A percentile compares a stretch with the other conserved stretches of the same genome.
These are phyloP conservation scores for Lasioglossum malachurum DNA, from an alignment of 2,888 invertebrate species.

Conservation along the genomic window DNA sequence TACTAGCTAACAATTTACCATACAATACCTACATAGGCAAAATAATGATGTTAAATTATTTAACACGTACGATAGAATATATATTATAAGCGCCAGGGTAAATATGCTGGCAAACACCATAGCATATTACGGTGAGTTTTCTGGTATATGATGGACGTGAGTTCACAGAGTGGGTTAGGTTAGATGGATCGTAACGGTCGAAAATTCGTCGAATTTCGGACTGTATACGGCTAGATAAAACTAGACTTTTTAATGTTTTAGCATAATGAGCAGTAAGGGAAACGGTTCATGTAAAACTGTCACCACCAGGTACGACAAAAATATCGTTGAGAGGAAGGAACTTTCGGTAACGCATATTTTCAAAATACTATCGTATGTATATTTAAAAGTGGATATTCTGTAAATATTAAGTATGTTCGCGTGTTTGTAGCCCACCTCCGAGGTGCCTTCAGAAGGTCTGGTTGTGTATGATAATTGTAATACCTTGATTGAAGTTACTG, in stretches of 20 bases:
- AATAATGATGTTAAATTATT: conserved; percentile 46
- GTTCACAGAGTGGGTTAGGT: conserved; percentile 25
- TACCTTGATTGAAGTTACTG: conserved; percentile 72
- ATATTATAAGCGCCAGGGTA: conserved; percentile 21
- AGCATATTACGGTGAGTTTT: conserved; percentile 37
- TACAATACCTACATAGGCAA: neutral
- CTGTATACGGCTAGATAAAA: neutral
- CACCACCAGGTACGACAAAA: conserved; percentile 56
- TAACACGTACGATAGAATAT: conserved; percentile 22
- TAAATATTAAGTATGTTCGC: conserved; percentile 5
- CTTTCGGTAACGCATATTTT: conserved; percentile 57
- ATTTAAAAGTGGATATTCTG: neutral
- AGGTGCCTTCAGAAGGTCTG: conserved; percentile 52
- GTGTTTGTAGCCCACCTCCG: conserved; percentile 48
- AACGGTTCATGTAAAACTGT: conserved; percentile 62
- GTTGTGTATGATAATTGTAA: conserved; percentile 64
- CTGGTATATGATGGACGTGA: conserved; percentile 1
- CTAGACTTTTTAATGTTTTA: conserved; percentile 34
- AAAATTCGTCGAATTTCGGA: neutral
- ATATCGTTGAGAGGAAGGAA: conserved; percentile 61
- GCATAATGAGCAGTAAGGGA: conserved; percentile 71
- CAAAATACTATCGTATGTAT: neutral
- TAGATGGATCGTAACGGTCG: conserved; percentile 10
- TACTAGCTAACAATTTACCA: neutral
- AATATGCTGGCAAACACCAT: conserved; percentile 40